Conservation (phyloP, 92 coral and sea anemone genomes). For the Desmophyllum pertusum region DNA sequence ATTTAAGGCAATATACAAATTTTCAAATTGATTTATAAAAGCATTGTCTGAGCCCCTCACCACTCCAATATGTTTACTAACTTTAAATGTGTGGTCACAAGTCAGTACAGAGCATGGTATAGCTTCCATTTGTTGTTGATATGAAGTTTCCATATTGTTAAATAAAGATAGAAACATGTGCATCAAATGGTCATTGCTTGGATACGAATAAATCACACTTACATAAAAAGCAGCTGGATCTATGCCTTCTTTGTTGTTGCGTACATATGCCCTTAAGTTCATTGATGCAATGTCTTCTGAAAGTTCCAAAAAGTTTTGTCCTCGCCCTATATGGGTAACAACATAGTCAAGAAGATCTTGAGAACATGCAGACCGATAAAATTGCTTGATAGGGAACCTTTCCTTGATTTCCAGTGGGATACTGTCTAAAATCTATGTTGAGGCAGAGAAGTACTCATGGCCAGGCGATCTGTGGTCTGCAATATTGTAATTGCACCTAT, state of each 20-base stretch:
- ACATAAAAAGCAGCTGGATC: slow-evolving; percentile 36
- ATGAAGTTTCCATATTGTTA: slow-evolving; percentile 2
- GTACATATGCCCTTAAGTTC: slow-evolving; percentile 44
- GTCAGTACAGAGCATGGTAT: slow-evolving; percentile 52
- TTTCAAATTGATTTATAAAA: slow-evolving; percentile 69
- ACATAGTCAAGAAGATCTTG: slow-evolving; percentile 7
- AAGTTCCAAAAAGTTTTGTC: slow-evolving; percentile 56
- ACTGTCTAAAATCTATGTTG: neutral
- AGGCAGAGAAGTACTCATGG: neutral
- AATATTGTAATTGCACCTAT: neutral
- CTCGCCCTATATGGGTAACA: slow-evolving; percentile 49
- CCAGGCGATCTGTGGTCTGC: neutral
- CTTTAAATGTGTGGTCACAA: slow-evolving; percentile 81
- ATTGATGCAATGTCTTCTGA: slow-evolving; percentile 46
- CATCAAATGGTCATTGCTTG: slow-evolving; percentile 68
- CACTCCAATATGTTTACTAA: slow-evolving; percentile 66
- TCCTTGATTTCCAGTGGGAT: neutral
- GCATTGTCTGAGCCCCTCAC: slow-evolving; percentile 38
- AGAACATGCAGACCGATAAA: neutral
- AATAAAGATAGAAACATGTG: slow-evolving; percentile 42
- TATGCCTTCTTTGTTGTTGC: neutral
- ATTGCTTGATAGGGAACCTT: neutral
- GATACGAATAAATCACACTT: slow-evolving; percentile 25
- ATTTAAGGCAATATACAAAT: slow-evolving; percentile 63
- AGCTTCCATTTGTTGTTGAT: slow-evolving; percentile 31